phyloP scores from a whole-genome alignment of 2,113 vertebrate species.

The Oxyura jamaicensis region DNA sequence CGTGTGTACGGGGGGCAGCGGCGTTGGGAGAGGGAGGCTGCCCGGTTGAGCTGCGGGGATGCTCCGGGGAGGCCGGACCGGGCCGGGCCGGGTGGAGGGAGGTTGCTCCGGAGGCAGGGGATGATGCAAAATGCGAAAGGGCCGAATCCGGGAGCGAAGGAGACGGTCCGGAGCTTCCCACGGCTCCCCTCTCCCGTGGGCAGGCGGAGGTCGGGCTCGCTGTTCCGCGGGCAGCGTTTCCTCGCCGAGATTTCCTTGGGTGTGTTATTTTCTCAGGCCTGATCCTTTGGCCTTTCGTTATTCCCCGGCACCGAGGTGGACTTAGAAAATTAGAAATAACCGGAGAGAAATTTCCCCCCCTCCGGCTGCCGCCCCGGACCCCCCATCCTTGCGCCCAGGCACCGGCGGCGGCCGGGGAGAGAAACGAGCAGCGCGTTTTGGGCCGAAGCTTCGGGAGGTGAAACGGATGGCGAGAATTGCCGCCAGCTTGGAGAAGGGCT shows the following conservation, averaged over 20 bases:
- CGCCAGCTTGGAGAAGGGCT: not conserved
- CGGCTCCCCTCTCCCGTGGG: not conserved
- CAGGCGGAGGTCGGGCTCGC: not conserved
- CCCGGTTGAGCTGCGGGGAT: not conserved
- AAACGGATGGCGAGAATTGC: not conserved
- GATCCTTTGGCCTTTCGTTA: not conserved
- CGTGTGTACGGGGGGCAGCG: not conserved
- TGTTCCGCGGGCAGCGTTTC: not conserved
- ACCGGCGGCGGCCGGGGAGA: not conserved
- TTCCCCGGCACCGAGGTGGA: not conserved
- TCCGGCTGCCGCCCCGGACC: not conserved
- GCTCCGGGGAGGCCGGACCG: not conserved
- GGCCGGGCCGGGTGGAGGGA: not conserved
- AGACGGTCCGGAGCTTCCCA: constrained; percentile 22
- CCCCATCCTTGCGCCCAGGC: not conserved
- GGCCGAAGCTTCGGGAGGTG: not conserved
- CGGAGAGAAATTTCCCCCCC: not conserved
- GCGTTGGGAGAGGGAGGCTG: not conserved
- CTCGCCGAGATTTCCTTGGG: not conserved
- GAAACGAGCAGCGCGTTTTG: not conserved
- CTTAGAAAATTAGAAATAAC: not conserved
- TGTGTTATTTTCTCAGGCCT: not conserved
- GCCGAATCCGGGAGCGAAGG: constrained; percentile 14
- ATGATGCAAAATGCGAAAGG: not conserved
- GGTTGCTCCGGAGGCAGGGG: not conserved